These are phyloP conservation scores for Melopsittacus undulatus DNA, from an alignment of 2,797 vertebrate genomes.

Conservation along the genomic window DNA sequence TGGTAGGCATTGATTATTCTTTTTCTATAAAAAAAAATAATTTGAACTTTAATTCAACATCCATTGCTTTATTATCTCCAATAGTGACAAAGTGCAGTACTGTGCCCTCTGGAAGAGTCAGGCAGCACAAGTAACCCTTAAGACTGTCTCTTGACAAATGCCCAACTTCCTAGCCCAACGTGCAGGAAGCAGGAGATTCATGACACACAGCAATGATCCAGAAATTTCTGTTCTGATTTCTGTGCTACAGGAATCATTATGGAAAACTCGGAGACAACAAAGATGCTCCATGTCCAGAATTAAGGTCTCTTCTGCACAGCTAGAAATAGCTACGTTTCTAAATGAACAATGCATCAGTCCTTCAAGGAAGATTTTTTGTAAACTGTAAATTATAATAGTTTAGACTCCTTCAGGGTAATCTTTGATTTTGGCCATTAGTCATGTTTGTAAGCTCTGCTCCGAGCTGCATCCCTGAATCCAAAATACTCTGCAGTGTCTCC, in stretches of 20 bases:
- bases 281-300: neutral
- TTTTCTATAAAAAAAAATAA: neutral
- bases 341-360: neutral
- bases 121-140: neutral
- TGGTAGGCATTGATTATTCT: neutral
- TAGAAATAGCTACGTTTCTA: neutral
- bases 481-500: neutral
- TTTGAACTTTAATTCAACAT: neutral
- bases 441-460: neutral
- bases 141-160: neutral
- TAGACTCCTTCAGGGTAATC: neutral
- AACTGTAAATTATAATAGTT: slow-evolving; percentile 31
- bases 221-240: neutral
- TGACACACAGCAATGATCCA: neutral
- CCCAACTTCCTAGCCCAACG: neutral
- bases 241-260: neutral
- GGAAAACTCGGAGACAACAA: neutral
- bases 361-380: neutral
- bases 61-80: neutral
- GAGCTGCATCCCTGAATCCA: neutral
- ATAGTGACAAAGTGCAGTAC: neutral
- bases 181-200: neutral
- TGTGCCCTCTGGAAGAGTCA: neutral
- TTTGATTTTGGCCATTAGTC: slow-evolving; percentile 3
- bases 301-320: neutral